A percentile compares a stretch with the other conserved stretches of the same genome.
These are phyloP conservation scores for Anseranas semipalmata DNA, from an alignment of 2,113 vertebrate species.

Conservation along the genomic window DNA sequence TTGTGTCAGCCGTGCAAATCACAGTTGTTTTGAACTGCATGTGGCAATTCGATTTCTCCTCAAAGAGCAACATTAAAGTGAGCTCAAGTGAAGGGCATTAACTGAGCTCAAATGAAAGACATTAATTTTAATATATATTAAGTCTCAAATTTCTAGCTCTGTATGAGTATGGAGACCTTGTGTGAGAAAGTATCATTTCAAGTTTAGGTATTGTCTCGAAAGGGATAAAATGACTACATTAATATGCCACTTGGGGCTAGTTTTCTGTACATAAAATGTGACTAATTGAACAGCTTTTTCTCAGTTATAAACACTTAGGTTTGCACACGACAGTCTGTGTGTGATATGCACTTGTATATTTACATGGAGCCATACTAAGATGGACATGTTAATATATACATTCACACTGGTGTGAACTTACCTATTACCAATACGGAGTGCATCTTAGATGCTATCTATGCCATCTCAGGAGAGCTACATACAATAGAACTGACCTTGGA, in stretches of 20 bases:
- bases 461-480: background rate
- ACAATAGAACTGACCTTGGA: background rate
- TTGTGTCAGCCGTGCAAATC: rapidly evolving
- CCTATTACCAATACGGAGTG: background rate
- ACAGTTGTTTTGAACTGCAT: background rate
- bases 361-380: background rate
- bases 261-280: constrained; percentile 18
- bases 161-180: background rate
- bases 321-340: background rate
- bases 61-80: background rate
- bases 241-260: background rate
- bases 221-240: constrained; percentile 3
- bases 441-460: background rate
- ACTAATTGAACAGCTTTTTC: constrained; percentile 3
- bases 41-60: background rate
- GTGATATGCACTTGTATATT: background rate
- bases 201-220: background rate
- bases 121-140: background rate
- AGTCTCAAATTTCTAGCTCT: background rate
- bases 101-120: background rate
- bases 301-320: background rate
- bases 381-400: background rate
- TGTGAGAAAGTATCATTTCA: background rate
- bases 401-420: background rate
- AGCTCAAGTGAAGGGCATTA: background rate